Conservation (phyloP, 2,888 invertebrate species). For the Drosophila greeni region DNA sequence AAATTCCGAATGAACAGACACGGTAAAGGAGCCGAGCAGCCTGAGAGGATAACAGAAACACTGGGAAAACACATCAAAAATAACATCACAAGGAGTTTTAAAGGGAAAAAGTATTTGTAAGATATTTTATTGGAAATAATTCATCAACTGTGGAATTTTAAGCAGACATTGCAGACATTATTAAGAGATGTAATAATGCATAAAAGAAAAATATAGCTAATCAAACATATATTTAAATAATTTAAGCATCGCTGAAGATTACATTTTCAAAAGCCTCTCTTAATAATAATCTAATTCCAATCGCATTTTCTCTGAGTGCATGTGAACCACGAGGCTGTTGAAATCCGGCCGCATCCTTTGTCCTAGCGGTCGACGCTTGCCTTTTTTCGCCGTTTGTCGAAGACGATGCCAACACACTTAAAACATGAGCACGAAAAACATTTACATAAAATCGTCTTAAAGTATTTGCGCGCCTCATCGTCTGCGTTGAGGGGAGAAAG, state of each 20-base stretch:
- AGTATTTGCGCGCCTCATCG: constrained; percentile 72
- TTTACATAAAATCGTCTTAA: constrained; percentile 75
- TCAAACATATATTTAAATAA: no score
- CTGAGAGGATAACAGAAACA: background rate
- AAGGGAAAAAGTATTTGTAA: background rate
- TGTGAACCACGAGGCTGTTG: constrained; percentile 11
- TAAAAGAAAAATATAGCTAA: no score
- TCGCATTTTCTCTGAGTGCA: constrained; percentile 1
- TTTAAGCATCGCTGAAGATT: no score
- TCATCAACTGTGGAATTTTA: no score
- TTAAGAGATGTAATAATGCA: no score
- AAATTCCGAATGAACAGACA: constrained; percentile 71
- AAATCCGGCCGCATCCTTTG: constrained; percentile 48
- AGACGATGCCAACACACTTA: constrained; percentile 68
- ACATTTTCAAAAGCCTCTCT: background rate
- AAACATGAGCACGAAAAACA: constrained; percentile 74
- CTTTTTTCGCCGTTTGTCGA: constrained; percentile 47
- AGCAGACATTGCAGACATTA: no score
- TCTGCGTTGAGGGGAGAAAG: constrained; percentile 31
- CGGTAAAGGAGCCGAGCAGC: constrained; percentile 37
- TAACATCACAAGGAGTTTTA: no score
- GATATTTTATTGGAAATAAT: background rate
- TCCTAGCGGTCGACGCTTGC: constrained; percentile 47
- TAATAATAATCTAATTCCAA: background rate
- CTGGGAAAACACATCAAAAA: background rate